Conservation (phyloP, 2,797 vertebrate genomes). For the Urocyon cinereoargenteus region DNA sequence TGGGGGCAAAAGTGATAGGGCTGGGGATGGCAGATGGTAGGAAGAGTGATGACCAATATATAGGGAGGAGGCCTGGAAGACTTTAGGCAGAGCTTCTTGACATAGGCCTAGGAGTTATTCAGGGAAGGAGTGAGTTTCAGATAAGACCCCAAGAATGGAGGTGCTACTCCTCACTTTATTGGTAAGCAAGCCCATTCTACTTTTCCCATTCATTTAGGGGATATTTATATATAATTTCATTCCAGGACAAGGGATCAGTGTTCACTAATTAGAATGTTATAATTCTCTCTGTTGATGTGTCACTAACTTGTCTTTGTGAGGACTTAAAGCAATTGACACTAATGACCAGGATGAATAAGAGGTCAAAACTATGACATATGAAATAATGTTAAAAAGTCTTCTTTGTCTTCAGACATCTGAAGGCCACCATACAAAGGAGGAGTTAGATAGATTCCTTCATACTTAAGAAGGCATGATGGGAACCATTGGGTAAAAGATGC, state of each 20-base stretch:
- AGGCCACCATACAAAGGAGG: neutral
- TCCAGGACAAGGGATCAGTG: neutral
- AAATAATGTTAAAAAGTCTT: slow-evolving; percentile 32
- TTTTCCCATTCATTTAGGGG: neutral
- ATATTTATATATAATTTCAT: slow-evolving; percentile 1
- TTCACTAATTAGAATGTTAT: neutral
- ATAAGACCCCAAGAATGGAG: neutral
- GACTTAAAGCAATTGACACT: neutral
- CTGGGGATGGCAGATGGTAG: neutral
- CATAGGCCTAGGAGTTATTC: neutral
- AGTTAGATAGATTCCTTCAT: neutral
- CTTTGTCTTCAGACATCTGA: slow-evolving; percentile 17
- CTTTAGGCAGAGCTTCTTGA: neutral
- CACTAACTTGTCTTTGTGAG: neutral
- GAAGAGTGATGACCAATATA: neutral
- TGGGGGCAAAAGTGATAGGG: neutral
- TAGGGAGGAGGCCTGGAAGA: neutral
- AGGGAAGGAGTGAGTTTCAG: neutral
- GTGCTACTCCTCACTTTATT: neutral
- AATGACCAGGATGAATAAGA: neutral
- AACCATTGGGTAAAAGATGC: neutral
- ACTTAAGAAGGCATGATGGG: neutral
- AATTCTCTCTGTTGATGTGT: slow-evolving; percentile 16
- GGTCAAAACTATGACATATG: neutral
- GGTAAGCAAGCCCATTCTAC: neutral